Conservation (phyloP, 2,113 vertebrate genomes). For the Poeciliopsis prolifica region DNA sequence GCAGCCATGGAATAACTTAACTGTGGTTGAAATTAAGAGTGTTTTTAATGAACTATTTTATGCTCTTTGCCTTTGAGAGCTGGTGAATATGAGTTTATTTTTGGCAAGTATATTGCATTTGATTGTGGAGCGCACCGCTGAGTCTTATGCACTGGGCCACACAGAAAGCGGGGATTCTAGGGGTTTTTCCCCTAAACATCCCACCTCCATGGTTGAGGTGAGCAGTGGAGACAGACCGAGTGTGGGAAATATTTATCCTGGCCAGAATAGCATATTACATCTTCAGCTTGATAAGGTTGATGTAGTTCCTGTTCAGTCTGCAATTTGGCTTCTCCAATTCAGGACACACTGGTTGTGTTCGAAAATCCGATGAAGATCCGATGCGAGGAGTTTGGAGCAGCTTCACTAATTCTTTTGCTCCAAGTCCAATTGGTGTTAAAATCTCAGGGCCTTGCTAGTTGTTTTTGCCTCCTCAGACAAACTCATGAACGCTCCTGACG, state of each 20-base stretch:
- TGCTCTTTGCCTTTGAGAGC: not conserved
- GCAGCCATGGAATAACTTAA: not conserved
- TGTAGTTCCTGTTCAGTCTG: slow-evolving; percentile 41
- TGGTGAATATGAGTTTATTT: not conserved
- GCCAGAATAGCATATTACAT: slow-evolving; percentile 28
- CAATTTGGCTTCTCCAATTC: slow-evolving; percentile 3
- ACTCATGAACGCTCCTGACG: not conserved
- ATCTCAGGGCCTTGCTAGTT: not conserved
- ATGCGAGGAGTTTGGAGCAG: not conserved
- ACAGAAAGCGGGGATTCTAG: slow-evolving; percentile 57
- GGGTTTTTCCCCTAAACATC: slow-evolving; percentile 61
- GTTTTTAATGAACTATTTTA: not conserved
- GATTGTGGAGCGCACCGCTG: not conserved
- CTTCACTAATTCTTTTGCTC: not conserved
- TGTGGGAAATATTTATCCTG: slow-evolving; percentile 54
- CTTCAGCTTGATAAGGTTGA: slow-evolving; percentile 31
- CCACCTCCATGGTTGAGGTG: slow-evolving; percentile 69
- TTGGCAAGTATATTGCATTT: not conserved
- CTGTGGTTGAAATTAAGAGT: no score
- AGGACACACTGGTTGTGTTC: no score
- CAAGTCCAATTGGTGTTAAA: not conserved
- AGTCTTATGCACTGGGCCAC: slow-evolving; percentile 48
- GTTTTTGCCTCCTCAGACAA: not conserved
- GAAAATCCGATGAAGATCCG: no score
- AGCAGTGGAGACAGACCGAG: slow-evolving; percentile 47